phyloP scores from a whole-genome alignment of 2,797 vertebrate species.

The Taenioides sp. region DNA sequence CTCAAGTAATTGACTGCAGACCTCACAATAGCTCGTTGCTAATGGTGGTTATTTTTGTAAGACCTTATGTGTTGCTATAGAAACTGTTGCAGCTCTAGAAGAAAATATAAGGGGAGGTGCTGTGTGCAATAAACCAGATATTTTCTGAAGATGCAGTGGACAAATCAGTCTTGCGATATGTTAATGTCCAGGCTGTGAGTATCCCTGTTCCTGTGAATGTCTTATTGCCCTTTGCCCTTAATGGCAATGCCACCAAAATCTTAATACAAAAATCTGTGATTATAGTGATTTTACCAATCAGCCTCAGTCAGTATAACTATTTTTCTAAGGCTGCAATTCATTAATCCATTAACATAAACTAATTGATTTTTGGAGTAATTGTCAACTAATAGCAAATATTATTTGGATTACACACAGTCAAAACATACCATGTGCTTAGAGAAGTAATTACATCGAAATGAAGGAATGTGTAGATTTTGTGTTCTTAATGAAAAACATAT shows the following conservation, averaged over 20 bases:
- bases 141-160: constrained; percentile 33
- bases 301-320: neutral
- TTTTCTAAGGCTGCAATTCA: too few species aligned
- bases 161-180: constrained; percentile 16
- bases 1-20: constrained; percentile 36
- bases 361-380: neutral
- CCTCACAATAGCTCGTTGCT: constrained; percentile 55
- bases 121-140: constrained; percentile 61
- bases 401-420: too few species aligned
- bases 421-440: too few species aligned
- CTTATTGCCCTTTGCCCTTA: neutral
- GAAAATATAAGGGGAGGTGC: constrained; percentile 38
- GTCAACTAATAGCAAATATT: too few species aligned
- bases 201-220: neutral
- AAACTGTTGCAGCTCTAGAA: constrained; percentile 75
- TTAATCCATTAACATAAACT: too few species aligned
- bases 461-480: too few species aligned
- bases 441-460: too few species aligned
- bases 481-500: neutral
- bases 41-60: constrained; percentile 68
- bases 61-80: constrained; percentile 79
- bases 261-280: neutral
- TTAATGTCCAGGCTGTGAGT: constrained; percentile 2
- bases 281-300: neutral
- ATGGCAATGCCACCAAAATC: neutral